phyloP scores from a whole-genome alignment of 2,113 vertebrate species.

The Miniopterus natalensis region DNA sequence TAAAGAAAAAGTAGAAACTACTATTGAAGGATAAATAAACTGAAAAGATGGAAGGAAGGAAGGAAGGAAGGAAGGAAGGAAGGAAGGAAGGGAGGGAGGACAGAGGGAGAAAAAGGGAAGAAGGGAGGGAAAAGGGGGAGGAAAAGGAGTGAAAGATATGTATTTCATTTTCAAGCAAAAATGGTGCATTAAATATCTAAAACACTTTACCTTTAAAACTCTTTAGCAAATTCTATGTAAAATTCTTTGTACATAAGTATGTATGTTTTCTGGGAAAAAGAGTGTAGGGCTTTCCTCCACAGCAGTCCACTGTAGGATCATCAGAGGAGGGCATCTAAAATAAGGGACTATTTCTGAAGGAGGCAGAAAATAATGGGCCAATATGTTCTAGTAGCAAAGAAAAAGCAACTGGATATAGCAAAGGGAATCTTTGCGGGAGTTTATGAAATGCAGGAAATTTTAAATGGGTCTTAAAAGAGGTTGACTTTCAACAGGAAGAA shows the following conservation, averaged over 20 bases:
- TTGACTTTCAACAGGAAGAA: not conserved
- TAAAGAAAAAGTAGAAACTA: conserved; percentile 22
- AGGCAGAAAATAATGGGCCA: not conserved
- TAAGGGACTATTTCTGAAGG: not conserved
- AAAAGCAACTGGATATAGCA: not conserved
- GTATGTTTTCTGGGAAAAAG: not conserved
- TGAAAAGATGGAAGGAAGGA: not conserved
- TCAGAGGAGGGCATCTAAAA: not conserved
- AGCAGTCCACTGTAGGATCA: not conserved
- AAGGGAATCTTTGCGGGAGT: not conserved
- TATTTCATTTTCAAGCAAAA: conserved; percentile 13
- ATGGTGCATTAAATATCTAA: not conserved
- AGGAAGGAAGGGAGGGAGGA: fast-evolving
- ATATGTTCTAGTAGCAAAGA: not conserved
- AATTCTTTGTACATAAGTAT: not conserved
- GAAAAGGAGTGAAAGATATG: not conserved
- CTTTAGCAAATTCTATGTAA: not conserved
- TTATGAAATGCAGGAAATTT: not conserved
- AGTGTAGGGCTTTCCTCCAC: not conserved
- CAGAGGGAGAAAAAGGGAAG: too few species aligned
- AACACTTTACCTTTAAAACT: not conserved
- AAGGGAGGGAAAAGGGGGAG: not conserved
- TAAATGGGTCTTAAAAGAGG: not conserved
- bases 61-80: not conserved
- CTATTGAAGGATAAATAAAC: not conserved